phyloP scores from a whole-genome alignment of 2,113 vertebrate species.

The Dicerorhinus sumatrensis region DNA sequence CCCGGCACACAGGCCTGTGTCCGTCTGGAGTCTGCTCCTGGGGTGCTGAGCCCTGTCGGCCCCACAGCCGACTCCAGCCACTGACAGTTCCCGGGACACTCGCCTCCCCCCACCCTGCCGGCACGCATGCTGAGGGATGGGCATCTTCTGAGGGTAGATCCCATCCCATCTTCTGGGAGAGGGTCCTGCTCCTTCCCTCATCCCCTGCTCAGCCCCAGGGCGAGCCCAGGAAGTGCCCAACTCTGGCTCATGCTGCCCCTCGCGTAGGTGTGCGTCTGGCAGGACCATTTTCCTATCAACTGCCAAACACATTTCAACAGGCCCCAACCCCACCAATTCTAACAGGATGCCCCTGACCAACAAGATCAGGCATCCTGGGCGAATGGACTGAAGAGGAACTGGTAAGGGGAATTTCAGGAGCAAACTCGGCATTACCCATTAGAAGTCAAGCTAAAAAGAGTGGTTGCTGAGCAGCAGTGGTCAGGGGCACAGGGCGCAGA shows the following conservation, averaged over 20 bases:
- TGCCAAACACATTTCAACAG: no score
- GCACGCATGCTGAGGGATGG: no score
- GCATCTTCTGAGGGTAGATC: neutral
- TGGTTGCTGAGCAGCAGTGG: neutral
- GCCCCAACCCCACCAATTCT: no score
- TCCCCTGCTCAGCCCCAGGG: neutral
- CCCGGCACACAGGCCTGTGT: rapidly evolving
- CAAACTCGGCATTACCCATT: rapidly evolving
- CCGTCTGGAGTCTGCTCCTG: no score
- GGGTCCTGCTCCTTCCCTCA: neutral
- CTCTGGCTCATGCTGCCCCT: neutral
- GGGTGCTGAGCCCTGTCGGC: no score
- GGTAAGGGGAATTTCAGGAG: neutral
- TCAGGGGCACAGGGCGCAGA: no score
- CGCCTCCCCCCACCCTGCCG: neutral
- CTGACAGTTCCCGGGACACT: rapidly evolving
- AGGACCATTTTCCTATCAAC: neutral
- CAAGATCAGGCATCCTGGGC: neutral
- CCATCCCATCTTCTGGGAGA: neutral
- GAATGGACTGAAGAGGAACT: neutral
- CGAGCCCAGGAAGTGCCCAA: neutral
- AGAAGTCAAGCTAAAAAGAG: no score
- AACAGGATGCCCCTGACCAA: no score
- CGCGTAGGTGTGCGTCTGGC: neutral
- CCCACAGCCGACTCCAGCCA: neutral